Conservation (phyloP, 1,140 invertebrate species). For the Drosophila erecta region DNA sequence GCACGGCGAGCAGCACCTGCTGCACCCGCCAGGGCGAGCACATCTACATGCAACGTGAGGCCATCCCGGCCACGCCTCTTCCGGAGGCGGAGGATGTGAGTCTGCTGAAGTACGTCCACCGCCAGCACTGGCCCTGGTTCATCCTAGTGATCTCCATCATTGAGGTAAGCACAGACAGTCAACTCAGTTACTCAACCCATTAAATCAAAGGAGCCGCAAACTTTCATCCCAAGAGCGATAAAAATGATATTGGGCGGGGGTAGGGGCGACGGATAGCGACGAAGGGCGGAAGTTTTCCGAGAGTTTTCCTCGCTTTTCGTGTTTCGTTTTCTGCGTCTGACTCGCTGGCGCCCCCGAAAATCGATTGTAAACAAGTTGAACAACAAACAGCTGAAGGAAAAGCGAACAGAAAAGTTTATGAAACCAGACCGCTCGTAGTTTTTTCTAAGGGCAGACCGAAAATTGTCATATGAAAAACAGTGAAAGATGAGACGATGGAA, state of each 20-base stretch:
- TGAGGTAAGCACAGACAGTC: constrained; percentile 88
- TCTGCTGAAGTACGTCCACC: constrained; percentile 68
- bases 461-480: constrained; percentile 5
- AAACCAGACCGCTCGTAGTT: constrained; percentile 19
- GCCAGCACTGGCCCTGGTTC: constrained; percentile 89
- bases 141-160: constrained; percentile 93
- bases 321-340: constrained; percentile 44
- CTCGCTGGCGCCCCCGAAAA: constrained; percentile 80
- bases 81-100: constrained; percentile 53
- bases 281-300: constrained; percentile 30
- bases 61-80: constrained; percentile 23
- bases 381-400: constrained; percentile 39
- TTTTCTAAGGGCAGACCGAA: constrained; percentile 1
- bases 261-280: constrained; percentile 1
- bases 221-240: constrained; percentile 74
- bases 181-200: neutral
- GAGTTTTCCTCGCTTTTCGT: constrained; percentile 16
- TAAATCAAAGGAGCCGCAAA: constrained; percentile 58
- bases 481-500: neutral
- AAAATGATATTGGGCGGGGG: constrained; percentile 52
- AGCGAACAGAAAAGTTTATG: constrained; percentile 25
- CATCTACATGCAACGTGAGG: constrained; percentile 75
- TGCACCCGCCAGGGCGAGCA: constrained; percentile 80
- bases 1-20: constrained; percentile 80
- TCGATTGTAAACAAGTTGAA: constrained; percentile 80